A percentile compares a stretch with the other conserved stretches of the same genome.
Evolutionary conservation across 1,140 invertebrate species (phyloP).

Genomic region (Drosophila malerkotliana): DNA sequence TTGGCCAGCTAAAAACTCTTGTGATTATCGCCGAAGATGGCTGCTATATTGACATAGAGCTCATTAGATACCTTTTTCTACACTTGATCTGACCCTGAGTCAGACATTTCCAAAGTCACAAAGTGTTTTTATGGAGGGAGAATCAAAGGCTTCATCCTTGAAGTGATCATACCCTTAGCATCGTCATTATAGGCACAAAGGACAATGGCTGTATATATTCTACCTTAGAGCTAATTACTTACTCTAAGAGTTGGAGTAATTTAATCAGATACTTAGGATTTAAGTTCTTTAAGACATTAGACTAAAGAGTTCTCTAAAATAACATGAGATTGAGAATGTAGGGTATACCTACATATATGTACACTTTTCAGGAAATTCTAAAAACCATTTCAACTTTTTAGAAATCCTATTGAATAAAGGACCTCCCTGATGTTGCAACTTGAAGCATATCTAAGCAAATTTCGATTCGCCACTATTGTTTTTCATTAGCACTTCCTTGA

Average conservation of each 20-base stretch:
- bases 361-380: neutral
- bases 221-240: neutral
- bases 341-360: too few species aligned
- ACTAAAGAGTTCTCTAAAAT: too few species aligned
- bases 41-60: conserved; percentile 46
- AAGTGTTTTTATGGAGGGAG: conserved; percentile 1
- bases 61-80: conserved; percentile 45
- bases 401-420: neutral
- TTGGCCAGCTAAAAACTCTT: conserved; percentile 36
- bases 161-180: conserved; percentile 10
- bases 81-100: conserved; percentile 34
- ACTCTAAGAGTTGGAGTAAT: neutral
- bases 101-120: conserved; percentile 42
- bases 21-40: conserved; percentile 38
- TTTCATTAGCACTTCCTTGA: conserved; percentile 41
- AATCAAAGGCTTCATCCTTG: neutral
- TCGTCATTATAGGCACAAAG: conserved; percentile 11
- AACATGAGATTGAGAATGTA: too few species aligned
- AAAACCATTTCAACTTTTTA: neutral
- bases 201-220: conserved; percentile 4
- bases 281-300: too few species aligned
- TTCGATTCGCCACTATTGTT: conserved; percentile 26
- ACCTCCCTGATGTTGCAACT: conserved; percentile 23
- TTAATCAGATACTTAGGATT: neutral
- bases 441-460: conserved; percentile 21